Conservation (phyloP, 2,888 invertebrate species). For the Nymphalis polychloros region DNA sequence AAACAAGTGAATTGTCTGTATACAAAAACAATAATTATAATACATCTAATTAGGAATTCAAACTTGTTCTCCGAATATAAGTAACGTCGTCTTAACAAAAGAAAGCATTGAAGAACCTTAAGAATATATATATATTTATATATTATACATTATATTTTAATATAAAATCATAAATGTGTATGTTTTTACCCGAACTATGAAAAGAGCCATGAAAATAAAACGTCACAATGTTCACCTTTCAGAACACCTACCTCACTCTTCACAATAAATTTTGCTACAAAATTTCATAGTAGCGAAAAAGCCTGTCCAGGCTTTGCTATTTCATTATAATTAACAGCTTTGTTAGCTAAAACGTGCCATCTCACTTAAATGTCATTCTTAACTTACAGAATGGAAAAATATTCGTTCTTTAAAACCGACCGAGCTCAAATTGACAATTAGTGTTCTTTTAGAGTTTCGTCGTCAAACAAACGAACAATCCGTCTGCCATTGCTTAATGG, state of each 20-base stretch:
- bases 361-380: slow-evolving; percentile 14
- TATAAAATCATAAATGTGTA: too few relatives aligned
- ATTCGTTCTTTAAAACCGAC: not conserved
- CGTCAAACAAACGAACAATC: not conserved
- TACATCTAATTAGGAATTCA: too few relatives aligned
- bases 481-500: too few relatives aligned
- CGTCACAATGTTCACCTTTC: slow-evolving; percentile 8
- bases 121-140: too few relatives aligned
- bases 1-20: too few relatives aligned
- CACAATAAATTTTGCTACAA: slow-evolving; percentile 20
- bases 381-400: slow-evolving; percentile 13
- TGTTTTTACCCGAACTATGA: not conserved
- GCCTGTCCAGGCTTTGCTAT: slow-evolving; percentile 23
- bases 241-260: slow-evolving; percentile 2
- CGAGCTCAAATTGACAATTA: not conserved
- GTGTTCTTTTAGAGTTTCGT: slow-evolving; percentile 1
- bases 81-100: too few relatives aligned
- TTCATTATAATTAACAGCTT: slow-evolving; percentile 32
- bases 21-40: too few relatives aligned
- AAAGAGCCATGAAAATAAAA: slow-evolving; percentile 8
- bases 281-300: slow-evolving; percentile 26
- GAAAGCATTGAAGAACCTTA: too few relatives aligned
- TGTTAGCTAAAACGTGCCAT: slow-evolving; percentile 20
- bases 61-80: too few relatives aligned
- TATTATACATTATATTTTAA: too few relatives aligned